Base-by-base conservation (phyloP, 1,140 invertebrate species). In the Nasonia giraulti region DNA sequence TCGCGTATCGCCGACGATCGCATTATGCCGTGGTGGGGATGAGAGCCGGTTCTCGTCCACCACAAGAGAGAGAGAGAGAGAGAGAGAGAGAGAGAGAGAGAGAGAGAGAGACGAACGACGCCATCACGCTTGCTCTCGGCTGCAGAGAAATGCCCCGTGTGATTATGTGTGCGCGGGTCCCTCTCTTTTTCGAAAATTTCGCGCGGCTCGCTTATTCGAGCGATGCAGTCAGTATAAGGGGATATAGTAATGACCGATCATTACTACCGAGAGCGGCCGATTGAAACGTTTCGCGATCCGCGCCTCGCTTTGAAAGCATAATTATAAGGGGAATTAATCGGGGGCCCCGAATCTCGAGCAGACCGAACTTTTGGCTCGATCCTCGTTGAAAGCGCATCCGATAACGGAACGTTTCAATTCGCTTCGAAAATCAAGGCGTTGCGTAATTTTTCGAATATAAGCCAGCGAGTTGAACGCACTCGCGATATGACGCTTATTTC, bases 1-100 rank as follows among this genome's bases (percentile, higher is more conserved):
- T 44, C 76, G 66, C 75, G 66, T 84, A 84, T 84, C 82, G 75
- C 68, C 44, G 44, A 37, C 66, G 76, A 79, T 84, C 82, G 66
- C 68, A 27, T 31, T 71, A 31, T 71, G 27, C 40, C 40, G 2
- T 86, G 83, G 92, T 89, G 90, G 91, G 91, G 91, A 44, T 44
- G 40, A 91, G 88, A 93, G 92, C 92, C 91, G 92, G 92, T 93
- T 93, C 88, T 89, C 27, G 27, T 27, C 62, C 50, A 10, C 2
- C 73, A 55, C 40, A 78, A 23, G 33, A 31, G 27, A 27, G 27
- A 27, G 27, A 27, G 3, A 75, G 69, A 23, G 33, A 31, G 27
- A 27, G 27, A 27, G 27, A 27, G 27, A 27, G 12, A 44, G 12
- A 75, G 3, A 75, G 69, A 73, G 23, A 27, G 23, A 27, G 23